Conservation (phyloP, 1,140 invertebrate species). For the Stegodyphus dumicola region DNA sequence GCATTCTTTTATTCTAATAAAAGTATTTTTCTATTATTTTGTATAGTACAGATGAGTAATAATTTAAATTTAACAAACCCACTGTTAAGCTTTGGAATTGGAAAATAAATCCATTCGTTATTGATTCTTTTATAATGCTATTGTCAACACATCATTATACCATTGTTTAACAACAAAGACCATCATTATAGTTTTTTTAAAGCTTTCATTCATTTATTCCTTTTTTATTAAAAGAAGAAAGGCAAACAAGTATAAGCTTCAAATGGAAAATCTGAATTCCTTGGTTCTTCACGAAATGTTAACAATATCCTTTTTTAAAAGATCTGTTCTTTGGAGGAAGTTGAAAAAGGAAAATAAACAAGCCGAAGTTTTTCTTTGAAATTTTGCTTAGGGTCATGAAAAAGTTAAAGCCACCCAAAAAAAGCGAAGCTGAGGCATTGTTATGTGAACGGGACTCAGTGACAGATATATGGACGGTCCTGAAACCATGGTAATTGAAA, state of each 20-base stretch:
- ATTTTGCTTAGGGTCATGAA: neutral
- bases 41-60: too few relatives aligned
- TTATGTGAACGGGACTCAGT: conserved; percentile 8
- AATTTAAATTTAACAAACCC: too few relatives aligned
- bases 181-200: neutral
- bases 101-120: too few relatives aligned
- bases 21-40: too few relatives aligned
- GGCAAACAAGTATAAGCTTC: neutral
- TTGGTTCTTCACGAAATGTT: too few relatives aligned
- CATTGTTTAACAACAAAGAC: conserved; percentile 7
- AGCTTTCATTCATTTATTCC: too few relatives aligned
- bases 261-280: neutral
- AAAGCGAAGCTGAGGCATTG: conserved; percentile 1
- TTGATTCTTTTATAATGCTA: neutral
- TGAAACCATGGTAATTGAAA: conserved; percentile 38
- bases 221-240: neutral
- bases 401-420: neutral
- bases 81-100: too few relatives aligned
- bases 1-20: too few relatives aligned
- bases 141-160: neutral
- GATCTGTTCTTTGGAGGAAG: conserved; percentile 4
- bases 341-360: neutral
- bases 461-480: conserved; percentile 36
- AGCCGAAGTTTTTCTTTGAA: neutral
- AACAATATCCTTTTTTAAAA: neutral